These are phyloP conservation scores for Aphodius sticticus DNA, from an alignment of 2,888 invertebrate genomes.

Conservation along the genomic window DNA sequence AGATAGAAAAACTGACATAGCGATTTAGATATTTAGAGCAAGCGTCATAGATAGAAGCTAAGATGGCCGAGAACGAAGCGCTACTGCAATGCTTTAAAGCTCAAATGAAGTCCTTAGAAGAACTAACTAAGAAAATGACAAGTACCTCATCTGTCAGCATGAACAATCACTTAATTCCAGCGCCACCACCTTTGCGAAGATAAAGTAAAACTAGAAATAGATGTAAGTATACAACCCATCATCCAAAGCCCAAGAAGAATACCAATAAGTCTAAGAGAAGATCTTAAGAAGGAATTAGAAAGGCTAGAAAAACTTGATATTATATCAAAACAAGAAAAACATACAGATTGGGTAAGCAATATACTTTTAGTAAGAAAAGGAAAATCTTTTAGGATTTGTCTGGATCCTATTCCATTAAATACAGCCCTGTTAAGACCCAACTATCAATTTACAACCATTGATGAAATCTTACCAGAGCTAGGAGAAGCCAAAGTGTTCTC, in stretches of 20 bases:
- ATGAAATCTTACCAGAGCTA: slow-evolving; percentile 33
- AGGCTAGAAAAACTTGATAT: not conserved
- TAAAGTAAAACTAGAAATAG: slow-evolving; percentile 34
- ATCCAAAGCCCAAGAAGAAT: slow-evolving; percentile 26
- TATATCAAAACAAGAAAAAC: not conserved
- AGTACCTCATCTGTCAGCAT: too few relatives aligned
- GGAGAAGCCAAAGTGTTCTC: slow-evolving; percentile 38
- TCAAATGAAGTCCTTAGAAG: too few relatives aligned
- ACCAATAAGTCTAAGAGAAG: not conserved
- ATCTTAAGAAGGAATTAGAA: slow-evolving; percentile 10
- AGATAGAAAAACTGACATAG: too few relatives aligned
- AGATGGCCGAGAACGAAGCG: too few relatives aligned
- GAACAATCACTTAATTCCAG: too few relatives aligned
- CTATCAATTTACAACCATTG: slow-evolving; percentile 16
- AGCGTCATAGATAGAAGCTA: too few relatives aligned
- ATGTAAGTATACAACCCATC: slow-evolving; percentile 29
- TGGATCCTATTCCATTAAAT: slow-evolving; percentile 27
- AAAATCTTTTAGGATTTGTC: slow-evolving; percentile 24
- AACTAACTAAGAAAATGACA: too few relatives aligned
- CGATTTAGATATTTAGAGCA: too few relatives aligned
- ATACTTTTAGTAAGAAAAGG: not conserved
- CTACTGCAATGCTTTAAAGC: too few relatives aligned
- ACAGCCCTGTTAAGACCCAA: slow-evolving; percentile 19
- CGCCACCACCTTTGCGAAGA: not conserved
- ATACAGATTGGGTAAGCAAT: not conserved